Conservation (phyloP, 2,113 vertebrate species). For the Arizona elegans region DNA sequence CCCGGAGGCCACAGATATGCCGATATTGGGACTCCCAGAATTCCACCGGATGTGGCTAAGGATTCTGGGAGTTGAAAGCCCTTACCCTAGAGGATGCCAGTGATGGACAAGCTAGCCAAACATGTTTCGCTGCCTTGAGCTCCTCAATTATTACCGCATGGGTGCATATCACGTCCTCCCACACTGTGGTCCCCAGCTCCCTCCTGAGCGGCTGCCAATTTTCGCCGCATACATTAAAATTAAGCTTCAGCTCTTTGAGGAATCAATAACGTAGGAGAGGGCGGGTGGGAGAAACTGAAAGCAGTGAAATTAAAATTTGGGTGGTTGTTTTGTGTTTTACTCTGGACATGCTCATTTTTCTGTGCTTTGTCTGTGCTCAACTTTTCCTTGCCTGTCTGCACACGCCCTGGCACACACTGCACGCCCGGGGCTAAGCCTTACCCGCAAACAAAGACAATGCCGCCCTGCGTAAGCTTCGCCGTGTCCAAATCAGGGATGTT, state of each 20-base stretch:
- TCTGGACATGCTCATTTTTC: not conserved
- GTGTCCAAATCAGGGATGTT: too few relatives aligned
- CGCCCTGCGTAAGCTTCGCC: not conserved
- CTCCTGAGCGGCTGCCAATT: not conserved
- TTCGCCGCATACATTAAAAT: not conserved
- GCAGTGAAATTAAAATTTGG: not conserved
- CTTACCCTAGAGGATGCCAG: not conserved
- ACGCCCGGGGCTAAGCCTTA: not conserved
- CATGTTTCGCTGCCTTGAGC: not conserved
- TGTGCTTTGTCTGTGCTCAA: not conserved
- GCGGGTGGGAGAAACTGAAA: not conserved
- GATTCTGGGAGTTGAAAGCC: not conserved
- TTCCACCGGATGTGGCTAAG: not conserved
- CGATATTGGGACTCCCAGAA: not conserved
- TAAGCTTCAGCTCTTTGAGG: not conserved
- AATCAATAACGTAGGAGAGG: not conserved
- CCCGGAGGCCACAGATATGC: not conserved
- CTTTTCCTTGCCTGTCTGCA: not conserved
- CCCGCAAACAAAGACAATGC: not conserved
- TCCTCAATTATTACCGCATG: not conserved
- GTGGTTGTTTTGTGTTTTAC: not conserved
- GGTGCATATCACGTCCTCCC: not conserved
- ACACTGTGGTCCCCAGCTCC: not conserved
- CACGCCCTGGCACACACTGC: not conserved
- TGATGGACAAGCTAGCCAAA: not conserved